These are phyloP conservation scores for Triops cancriformis DNA, from an alignment of 1,140 invertebrate species.

Conservation along the genomic window DNA sequence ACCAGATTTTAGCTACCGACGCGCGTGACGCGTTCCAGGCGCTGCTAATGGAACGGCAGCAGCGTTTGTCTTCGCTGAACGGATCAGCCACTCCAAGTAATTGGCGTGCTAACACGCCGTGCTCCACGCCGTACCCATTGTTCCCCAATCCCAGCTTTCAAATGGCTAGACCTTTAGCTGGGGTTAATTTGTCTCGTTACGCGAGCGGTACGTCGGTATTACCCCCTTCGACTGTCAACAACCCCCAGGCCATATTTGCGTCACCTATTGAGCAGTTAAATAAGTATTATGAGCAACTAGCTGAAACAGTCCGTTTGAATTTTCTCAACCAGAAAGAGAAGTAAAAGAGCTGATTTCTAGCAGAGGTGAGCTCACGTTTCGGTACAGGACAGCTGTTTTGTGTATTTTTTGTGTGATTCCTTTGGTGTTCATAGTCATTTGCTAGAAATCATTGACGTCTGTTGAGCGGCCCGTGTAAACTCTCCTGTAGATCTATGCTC, in stretches of 20 bases:
- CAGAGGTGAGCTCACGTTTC: neutral
- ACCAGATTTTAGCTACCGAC: neutral
- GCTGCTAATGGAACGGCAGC: neutral
- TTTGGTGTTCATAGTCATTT: neutral
- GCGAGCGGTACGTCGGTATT: neutral
- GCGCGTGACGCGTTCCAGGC: neutral
- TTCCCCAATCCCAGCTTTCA: slow-evolving; percentile 10
- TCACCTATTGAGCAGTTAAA: slow-evolving; percentile 26
- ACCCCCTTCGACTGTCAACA: neutral
- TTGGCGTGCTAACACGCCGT: neutral
- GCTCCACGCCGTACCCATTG: neutral
- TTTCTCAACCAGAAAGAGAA: slow-evolving; percentile 15
- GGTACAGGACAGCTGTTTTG: neutral
- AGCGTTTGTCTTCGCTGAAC: neutral
- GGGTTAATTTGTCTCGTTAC: neutral
- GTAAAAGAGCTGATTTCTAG: neutral
- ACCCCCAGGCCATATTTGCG: slow-evolving; percentile 22
- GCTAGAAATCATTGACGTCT: neutral
- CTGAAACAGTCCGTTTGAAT: slow-evolving; percentile 24
- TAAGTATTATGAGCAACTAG: slow-evolving; percentile 30
- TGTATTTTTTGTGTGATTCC: neutral
- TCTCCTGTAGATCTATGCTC: neutral
- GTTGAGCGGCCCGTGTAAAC: neutral
- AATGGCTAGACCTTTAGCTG: neutral
- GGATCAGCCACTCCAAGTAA: neutral